Evolutionary conservation across 2,797 vertebrate genomes (phyloP).

Genomic region (Pteropus rufus): DNA sequence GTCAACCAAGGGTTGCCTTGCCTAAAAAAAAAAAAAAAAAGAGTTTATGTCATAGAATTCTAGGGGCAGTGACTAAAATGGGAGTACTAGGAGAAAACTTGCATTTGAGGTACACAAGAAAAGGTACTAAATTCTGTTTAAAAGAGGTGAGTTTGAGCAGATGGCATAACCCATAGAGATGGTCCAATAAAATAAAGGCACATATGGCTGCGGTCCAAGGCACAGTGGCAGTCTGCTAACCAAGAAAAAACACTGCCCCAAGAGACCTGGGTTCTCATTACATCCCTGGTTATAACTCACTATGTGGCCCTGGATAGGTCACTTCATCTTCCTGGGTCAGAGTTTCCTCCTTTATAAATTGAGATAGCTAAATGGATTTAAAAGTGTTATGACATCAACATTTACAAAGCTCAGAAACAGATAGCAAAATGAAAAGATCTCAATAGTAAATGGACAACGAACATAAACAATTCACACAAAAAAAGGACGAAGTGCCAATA

Average conservation of each 20-base stretch:
- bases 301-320: constrained; percentile 37
- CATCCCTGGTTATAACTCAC: not conserved
- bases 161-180: constrained; percentile 27
- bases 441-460: not conserved
- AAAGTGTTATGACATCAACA: not conserved
- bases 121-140: constrained; percentile 19
- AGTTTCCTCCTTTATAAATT: constrained; percentile 1
- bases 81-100: not conserved
- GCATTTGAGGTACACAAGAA: not conserved
- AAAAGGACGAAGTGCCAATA: not conserved
- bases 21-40: too few relatives aligned
- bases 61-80: not conserved
- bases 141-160: constrained; percentile 33
- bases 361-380: constrained; percentile 10
- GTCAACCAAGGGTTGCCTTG: too few relatives aligned
- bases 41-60: not conserved
- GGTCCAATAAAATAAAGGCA: constrained; percentile 45
- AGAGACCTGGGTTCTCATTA: not conserved
- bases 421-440: not conserved
- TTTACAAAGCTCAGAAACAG: constrained; percentile 10
- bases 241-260: not conserved
- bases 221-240: not conserved
- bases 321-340: not conserved
- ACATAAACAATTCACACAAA: not conserved
- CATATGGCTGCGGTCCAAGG: not conserved